Conservation (phyloP, 2,888 invertebrate species). For the Eupithecia inturbata region DNA sequence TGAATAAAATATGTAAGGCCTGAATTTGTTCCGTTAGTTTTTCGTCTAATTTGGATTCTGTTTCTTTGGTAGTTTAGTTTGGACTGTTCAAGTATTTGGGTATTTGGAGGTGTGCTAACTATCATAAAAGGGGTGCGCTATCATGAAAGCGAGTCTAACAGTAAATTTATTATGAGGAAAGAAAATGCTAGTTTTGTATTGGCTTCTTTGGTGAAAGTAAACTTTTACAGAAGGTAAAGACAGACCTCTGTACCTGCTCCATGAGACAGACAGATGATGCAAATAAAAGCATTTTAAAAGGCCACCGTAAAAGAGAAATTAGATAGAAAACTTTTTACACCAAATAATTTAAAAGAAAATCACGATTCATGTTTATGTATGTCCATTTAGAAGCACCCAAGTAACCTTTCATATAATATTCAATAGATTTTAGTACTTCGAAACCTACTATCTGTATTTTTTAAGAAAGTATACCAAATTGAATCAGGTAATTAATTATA, state of each 20-base stretch:
- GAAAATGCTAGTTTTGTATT: too few species aligned
- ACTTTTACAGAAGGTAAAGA: neutral
- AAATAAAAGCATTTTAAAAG: slow-evolving; percentile 10
- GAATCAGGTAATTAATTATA: neutral
- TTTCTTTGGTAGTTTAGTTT: too few species aligned
- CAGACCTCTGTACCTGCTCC: too few species aligned
- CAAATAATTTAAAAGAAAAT: slow-evolving; percentile 46
- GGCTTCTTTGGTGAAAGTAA: neutral
- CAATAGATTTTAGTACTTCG: slow-evolving; percentile 31
- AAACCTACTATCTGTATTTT: too few species aligned
- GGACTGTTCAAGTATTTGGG: too few species aligned
- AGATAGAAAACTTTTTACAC: slow-evolving; percentile 47
- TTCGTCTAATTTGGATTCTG: too few species aligned
- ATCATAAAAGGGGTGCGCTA: too few species aligned
- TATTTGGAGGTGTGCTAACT: too few species aligned
- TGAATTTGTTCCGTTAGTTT: neutral
- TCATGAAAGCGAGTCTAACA: too few species aligned
- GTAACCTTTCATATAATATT: slow-evolving; percentile 26
- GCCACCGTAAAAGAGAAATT: slow-evolving; percentile 41
- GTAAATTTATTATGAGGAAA: too few species aligned
- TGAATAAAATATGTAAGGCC: slow-evolving; percentile 26
- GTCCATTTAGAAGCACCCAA: slow-evolving; percentile 43
- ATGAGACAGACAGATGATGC: neutral
- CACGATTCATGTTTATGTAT: slow-evolving; percentile 50
- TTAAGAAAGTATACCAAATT: neutral